Base-by-base conservation (phyloP, 2,888 invertebrate species). In the Stegana nigrithorax region DNA sequence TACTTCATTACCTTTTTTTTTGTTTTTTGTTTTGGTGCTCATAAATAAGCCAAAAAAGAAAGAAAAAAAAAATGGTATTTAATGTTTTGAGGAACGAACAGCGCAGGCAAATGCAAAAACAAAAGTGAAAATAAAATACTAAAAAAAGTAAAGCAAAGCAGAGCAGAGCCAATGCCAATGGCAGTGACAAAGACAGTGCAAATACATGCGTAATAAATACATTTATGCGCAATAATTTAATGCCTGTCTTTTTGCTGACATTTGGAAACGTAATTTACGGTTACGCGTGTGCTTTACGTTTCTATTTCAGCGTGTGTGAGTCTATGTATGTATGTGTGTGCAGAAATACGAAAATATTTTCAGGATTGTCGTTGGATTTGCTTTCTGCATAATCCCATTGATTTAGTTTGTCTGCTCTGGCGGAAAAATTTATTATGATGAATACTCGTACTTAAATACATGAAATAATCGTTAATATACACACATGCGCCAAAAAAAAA, bases 261-360 rank as follows among this genome's bases (percentile, higher is more conserved):
- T 60, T 67, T 63, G 63, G 50, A 57, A 69, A 62, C 66, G 44
- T 47, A 61, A 65, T 65, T 69, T 69, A 64, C n/a, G 14, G 7
- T n/a, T n/a, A n/a, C n/a, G n/a, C n/a, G n/a, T n/a, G n/a, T n/a
- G n/a, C n/a, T n/a, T n/a, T n/a, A n/a, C n/a, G n/a, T n/a, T n/a
- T n/a, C 21, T 56, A 23, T 39, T n/a, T 4, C 4, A 21, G 25
- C 25, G 39, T 39, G 39, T 56, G 56, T 23, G 12, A n/a, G 39
- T 39, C 27, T 47, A 39, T 14, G 42, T 44, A 12, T 19, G 45
- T 12, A 12, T 59, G 27, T 45, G 47, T 45, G 53, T 63, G 59
- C 55, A 21, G 39, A 36, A 47, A n/a, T n/a, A n/a, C n/a, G n/a
- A n/a, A n/a, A 53, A 63, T 14, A 25, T 59, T 59, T 19, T 59